A percentile compares a stretch with the other conserved stretches of the same genome.
Evolutionary conservation across 2,797 vertebrate genomes (phyloP).

Genomic region (Pyrrhura leucotis): DNA sequence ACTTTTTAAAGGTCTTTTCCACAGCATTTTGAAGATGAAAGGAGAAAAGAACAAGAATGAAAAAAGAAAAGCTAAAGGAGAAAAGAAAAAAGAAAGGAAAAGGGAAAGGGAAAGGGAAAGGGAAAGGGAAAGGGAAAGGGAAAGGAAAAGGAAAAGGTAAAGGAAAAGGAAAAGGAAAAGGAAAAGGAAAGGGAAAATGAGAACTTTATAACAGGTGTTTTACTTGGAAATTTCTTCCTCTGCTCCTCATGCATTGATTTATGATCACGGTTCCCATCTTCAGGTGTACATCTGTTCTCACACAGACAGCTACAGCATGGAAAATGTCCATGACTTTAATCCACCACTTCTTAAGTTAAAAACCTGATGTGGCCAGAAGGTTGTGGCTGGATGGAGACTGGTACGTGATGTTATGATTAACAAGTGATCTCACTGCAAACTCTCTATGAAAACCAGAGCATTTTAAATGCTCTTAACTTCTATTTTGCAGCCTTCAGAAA

Average conservation of each 20-base stretch:
- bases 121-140: no score
- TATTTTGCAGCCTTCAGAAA: neutral
- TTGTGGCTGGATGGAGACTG: neutral
- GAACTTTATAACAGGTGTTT: neutral
- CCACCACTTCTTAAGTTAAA: neutral
- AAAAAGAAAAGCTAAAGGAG: fast-evolving
- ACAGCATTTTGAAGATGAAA: neutral
- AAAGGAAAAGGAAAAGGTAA: fast-evolving
- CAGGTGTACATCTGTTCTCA: neutral
- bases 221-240: neutral
- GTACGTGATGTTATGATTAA: neutral
- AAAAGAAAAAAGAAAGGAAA: no score
- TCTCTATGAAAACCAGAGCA: neutral
- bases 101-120: no score
- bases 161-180: fast-evolving
- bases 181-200: fast-evolving
- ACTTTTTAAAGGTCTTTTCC: constrained; percentile 59
- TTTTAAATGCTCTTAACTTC: neutral
- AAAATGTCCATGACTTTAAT: neutral
- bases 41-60: no score
- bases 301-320: neutral
- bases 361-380: neutral
- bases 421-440: neutral
- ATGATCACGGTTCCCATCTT: neutral
- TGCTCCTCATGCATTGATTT: neutral